Percentiles rank a stretch among this genome's conserved stretches.
phyloP scores from a whole-genome alignment of 2,797 vertebrate genomes.

The Bradypus variegatus region DNA sequence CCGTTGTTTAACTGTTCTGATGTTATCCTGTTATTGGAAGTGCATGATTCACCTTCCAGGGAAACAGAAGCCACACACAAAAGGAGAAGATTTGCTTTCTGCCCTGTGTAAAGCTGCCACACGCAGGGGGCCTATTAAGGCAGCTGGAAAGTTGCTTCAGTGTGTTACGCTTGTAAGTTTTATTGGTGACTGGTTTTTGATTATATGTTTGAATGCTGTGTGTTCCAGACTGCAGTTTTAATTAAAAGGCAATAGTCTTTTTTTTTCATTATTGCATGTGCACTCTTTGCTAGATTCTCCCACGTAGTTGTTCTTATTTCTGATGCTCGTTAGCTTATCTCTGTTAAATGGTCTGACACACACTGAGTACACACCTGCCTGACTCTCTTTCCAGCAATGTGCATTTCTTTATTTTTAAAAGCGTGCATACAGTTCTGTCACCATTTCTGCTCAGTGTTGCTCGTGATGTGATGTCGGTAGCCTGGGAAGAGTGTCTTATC shows the following conservation, averaged over 20 bases:
- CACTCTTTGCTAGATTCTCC: slow-evolving; percentile 58
- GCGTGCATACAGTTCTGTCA: not conserved
- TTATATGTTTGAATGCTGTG: slow-evolving; percentile 79
- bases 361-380: not conserved
- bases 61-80: slow-evolving; percentile 86
- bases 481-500: not conserved
- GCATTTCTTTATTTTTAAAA: slow-evolving; percentile 29
- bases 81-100: slow-evolving; percentile 79
- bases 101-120: slow-evolving; percentile 79
- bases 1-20: slow-evolving; percentile 62
- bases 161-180: slow-evolving; percentile 84
- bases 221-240: slow-evolving; percentile 77
- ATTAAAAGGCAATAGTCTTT: slow-evolving; percentile 74
- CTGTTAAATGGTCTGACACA: not conserved
- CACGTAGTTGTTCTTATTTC: slow-evolving; percentile 47
- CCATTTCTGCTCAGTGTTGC: not conserved
- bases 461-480: not conserved
- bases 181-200: slow-evolving; percentile 86
- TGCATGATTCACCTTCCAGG: slow-evolving; percentile 85
- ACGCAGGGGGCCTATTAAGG: slow-evolving; percentile 89
- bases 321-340: not conserved
- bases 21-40: slow-evolving; percentile 72
- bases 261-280: slow-evolving; percentile 63
- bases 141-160: slow-evolving; percentile 81
- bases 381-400: not conserved